Evolutionary conservation across 2,797 vertebrate species (phyloP).

Genomic region (Manis crassicaudata): DNA sequence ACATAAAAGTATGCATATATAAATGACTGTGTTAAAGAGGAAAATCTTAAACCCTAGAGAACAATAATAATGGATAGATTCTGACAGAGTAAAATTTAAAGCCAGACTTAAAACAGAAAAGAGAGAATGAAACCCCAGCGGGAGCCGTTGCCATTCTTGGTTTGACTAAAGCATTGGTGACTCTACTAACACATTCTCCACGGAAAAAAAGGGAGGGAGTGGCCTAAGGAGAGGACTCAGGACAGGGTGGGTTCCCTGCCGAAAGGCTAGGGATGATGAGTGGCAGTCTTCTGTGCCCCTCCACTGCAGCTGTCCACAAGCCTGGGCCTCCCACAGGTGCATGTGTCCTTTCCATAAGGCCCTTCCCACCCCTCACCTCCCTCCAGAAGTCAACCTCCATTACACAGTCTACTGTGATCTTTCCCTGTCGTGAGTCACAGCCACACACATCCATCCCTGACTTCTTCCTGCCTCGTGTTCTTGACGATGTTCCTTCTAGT

Average conservation of each 20-base stretch:
- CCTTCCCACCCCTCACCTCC: not conserved
- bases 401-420: not conserved
- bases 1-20: not conserved
- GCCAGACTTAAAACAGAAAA: not conserved
- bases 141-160: not conserved
- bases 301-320: not conserved
- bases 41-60: not conserved
- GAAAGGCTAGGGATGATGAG: not conserved
- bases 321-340: not conserved
- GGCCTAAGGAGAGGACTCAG: not conserved
- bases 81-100: slow-evolving; percentile 50
- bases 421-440: not conserved
- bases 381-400: not conserved
- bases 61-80: not conserved
- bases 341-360: not conserved
- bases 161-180: not conserved
- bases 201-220: not conserved
- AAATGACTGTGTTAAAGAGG: not conserved
- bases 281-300: not conserved
- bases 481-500: not conserved
- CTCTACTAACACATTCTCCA: not conserved
- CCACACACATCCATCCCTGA: not conserved
- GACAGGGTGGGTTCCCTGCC: not conserved
- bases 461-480: not conserved
- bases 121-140: not conserved